These are phyloP conservation scores for Cebus imitator DNA, from an alignment of 2,113 vertebrate genomes.

Conservation along the genomic window DNA sequence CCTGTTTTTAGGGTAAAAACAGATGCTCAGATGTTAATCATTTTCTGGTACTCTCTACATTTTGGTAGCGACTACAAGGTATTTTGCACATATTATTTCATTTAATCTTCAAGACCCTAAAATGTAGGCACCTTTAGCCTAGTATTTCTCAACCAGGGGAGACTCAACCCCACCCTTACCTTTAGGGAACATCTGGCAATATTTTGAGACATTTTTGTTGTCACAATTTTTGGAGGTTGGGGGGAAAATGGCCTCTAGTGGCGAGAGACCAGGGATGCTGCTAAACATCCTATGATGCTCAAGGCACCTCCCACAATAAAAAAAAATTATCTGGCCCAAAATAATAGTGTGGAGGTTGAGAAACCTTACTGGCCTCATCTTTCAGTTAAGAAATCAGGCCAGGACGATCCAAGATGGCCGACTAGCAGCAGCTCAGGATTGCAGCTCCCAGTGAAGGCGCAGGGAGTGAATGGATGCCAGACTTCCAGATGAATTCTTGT, in stretches of 20 bases:
- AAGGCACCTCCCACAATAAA: background rate
- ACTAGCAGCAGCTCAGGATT: too few species aligned
- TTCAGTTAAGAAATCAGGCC: background rate
- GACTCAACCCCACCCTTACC: background rate
- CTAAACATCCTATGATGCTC: background rate
- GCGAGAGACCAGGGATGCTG: background rate
- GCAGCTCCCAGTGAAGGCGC: too few species aligned
- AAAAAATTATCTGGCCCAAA: background rate
- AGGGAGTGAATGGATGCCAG: too few species aligned
- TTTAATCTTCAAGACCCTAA: background rate
- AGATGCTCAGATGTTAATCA: background rate
- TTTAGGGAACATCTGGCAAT: background rate
- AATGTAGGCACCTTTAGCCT: background rate
- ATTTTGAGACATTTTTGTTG: background rate
- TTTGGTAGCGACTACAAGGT: background rate
- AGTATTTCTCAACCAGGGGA: background rate
- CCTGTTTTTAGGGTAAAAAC: background rate
- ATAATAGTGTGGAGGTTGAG: background rate
- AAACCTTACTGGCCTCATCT: background rate
- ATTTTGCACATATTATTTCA: slow-evolving; percentile 1
- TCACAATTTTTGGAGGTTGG: background rate
- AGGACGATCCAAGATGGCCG: too few species aligned
- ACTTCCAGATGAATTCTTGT: too few species aligned
- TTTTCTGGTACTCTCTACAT: background rate
- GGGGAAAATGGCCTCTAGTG: background rate